Conservation (phyloP, 2,797 vertebrate species). For the Sebastes ruberrimus region DNA sequence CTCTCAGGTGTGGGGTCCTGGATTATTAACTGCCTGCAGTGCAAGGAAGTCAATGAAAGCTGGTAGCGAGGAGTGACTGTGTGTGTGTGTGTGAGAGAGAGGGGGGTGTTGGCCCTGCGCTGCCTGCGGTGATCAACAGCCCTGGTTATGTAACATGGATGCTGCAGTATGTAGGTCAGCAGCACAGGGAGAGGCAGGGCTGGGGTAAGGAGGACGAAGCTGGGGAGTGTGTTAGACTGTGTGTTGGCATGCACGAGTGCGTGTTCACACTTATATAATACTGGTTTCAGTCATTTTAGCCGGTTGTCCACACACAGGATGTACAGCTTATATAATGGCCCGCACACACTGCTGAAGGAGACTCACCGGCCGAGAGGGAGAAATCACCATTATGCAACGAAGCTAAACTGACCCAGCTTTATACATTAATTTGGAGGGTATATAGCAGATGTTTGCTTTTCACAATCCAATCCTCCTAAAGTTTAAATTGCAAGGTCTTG, state of each 20-base stretch:
- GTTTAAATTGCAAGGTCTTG: not conserved
- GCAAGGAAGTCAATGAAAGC: not conserved
- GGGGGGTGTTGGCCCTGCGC: slow-evolving; percentile 41
- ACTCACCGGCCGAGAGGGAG: not conserved
- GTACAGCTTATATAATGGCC: not conserved
- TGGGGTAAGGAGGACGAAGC: slow-evolving; percentile 50
- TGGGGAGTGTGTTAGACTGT: slow-evolving; percentile 10
- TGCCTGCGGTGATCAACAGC: slow-evolving; percentile 70
- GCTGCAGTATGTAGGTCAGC: slow-evolving; percentile 81
- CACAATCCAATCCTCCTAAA: not conserved
- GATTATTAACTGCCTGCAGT: not conserved
- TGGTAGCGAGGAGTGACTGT: not conserved
- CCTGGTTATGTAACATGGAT: slow-evolving; percentile 77
- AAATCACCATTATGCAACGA: not conserved
- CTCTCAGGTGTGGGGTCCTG: not conserved
- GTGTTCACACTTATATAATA: slow-evolving; percentile 1
- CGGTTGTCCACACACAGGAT: not conserved
- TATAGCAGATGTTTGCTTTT: not conserved
- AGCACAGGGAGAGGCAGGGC: slow-evolving; percentile 66
- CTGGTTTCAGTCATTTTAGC: slow-evolving; percentile 19
- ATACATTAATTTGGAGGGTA: slow-evolving; percentile 4
- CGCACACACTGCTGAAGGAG: not conserved
- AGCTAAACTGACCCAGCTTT: not conserved
- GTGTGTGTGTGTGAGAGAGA: not conserved
- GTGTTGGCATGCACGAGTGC: not conserved